Evolutionary conservation across 35 echinoderm and acorn worm species (phyloP).

Genomic region (Chiridota heheva): DNA sequence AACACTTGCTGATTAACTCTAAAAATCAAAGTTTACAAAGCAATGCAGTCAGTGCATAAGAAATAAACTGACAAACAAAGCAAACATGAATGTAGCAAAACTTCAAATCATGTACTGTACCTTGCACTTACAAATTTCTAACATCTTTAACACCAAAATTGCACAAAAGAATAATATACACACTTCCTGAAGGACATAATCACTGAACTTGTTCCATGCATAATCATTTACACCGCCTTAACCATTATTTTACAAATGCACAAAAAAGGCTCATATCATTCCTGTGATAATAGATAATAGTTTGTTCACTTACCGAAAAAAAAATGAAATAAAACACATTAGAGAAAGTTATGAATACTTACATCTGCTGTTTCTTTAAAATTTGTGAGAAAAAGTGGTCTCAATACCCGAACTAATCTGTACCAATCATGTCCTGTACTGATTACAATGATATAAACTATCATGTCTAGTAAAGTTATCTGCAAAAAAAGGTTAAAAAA

Average conservation of each 20-base stretch:
- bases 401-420: slow-evolving; percentile 60
- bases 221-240: too few relatives aligned
- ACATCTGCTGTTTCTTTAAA: slow-evolving; percentile 91
- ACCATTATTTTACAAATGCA: too few relatives aligned
- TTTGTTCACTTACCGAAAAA: neutral
- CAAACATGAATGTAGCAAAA: neutral
- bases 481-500: slow-evolving; percentile 20
- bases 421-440: slow-evolving; percentile 24
- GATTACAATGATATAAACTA: slow-evolving; percentile 61
- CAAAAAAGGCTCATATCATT: neutral
- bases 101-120: neutral
- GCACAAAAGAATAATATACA: too few relatives aligned
- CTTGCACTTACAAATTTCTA: neutral
- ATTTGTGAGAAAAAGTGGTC: slow-evolving; percentile 89
- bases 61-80: neutral
- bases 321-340: neutral
- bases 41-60: neutral
- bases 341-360: neutral
- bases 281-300: neutral
- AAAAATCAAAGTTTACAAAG: neutral
- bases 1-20: neutral
- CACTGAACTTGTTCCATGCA: too few relatives aligned
- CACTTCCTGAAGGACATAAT: too few relatives aligned
- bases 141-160: too few relatives aligned
- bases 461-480: slow-evolving; percentile 77